phyloP scores from a whole-genome alignment of 2,113 vertebrate species.

The Gnathonemus echidnorhynchus region DNA sequence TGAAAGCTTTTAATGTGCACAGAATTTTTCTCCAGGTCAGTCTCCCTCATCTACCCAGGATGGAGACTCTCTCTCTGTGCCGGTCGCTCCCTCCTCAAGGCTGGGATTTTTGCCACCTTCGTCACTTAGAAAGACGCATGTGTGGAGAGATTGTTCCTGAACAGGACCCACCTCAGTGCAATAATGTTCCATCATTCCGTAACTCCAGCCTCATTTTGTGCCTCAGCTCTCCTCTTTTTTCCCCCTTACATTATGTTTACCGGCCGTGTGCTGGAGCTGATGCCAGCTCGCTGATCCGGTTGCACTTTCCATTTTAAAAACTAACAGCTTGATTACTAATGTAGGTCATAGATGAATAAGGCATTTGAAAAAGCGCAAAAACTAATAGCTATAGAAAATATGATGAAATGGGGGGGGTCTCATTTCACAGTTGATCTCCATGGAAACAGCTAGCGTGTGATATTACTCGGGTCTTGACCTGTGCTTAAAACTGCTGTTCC shows the following conservation, averaged over 20 bases:
- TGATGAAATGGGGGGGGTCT: background rate
- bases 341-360: background rate
- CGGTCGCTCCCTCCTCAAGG: background rate
- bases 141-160: background rate
- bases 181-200: background rate
- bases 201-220: background rate
- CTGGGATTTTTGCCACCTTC: background rate
- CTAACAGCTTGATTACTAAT: conserved; percentile 4
- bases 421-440: background rate
- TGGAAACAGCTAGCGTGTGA: background rate
- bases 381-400: background rate
- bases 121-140: background rate
- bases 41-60: background rate
- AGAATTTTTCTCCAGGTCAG: background rate
- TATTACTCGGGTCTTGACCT: background rate
- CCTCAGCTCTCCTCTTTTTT: background rate
- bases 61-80: background rate
- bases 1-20: background rate
- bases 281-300: background rate
- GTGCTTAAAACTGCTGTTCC: background rate
- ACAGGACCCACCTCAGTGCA: background rate
- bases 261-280: background rate
- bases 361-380: background rate
- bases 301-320: background rate
- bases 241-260: background rate